A percentile compares a stretch with the other conserved stretches of the same genome.
Conservation (phyloP, 1,140 invertebrate species). For the Eulimnadia texana region DNA sequence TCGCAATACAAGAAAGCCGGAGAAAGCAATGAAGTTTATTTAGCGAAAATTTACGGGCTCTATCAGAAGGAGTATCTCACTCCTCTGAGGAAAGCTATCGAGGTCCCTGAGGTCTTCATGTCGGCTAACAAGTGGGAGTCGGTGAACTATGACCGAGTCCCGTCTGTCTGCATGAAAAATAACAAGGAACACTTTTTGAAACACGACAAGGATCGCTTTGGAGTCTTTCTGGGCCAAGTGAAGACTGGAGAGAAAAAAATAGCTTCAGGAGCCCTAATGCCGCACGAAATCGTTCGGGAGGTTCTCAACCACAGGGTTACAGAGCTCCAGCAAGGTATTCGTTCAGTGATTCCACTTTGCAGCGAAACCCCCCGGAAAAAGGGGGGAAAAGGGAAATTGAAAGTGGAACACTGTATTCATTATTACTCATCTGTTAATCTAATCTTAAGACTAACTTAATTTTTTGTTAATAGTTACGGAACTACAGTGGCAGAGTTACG, state of each 20-base stretch:
- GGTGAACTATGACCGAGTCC: constrained; percentile 18
- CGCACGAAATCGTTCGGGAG: constrained; percentile 16
- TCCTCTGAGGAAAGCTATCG: constrained; percentile 10
- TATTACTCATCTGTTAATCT: no score
- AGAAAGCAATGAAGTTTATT: background rate
- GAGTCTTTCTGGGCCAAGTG: constrained; percentile 7
- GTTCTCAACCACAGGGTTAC: background rate
- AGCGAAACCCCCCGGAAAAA: no score
- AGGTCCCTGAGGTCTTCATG: constrained; percentile 18
- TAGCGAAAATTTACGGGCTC: background rate
- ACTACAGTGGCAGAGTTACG: constrained; percentile 18
- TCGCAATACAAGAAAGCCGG: background rate
- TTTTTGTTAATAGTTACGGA: constrained; percentile 13
- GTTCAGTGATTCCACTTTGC: no score
- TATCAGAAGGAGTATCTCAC: constrained; percentile 19
- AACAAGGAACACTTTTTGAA: constrained; percentile 17
- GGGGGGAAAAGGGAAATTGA: no score
- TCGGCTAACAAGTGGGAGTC: constrained; percentile 15
- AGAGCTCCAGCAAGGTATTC: background rate
- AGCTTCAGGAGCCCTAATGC: constrained; percentile 19
- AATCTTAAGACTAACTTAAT: no score
- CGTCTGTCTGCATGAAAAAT: constrained; percentile 19
- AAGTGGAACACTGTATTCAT: no score
- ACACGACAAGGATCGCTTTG: constrained; percentile 17
- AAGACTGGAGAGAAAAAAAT: constrained; percentile 7